These are phyloP conservation scores for Drosophila guanche DNA, from an alignment of 1,140 invertebrate species.

Conservation along the genomic window DNA sequence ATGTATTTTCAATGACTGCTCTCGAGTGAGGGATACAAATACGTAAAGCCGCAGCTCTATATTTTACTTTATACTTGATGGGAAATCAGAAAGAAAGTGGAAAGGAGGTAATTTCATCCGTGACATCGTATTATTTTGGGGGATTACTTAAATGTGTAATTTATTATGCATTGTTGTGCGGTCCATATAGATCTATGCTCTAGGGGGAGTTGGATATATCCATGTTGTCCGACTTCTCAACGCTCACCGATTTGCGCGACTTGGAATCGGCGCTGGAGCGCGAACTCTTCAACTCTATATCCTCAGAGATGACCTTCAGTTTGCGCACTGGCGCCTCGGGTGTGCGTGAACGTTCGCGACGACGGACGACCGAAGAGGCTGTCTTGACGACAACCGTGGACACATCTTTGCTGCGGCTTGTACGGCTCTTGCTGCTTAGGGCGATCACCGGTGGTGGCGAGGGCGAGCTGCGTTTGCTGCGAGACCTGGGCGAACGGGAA, in stretches of 20 bases:
- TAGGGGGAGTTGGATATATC: slow-evolving; percentile 85
- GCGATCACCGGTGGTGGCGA: slow-evolving; percentile 52
- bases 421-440: slow-evolving; percentile 59
- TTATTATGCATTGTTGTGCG: slow-evolving; percentile 38
- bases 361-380: slow-evolving; percentile 51
- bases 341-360: slow-evolving; percentile 71
- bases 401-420: slow-evolving; percentile 75
- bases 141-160: slow-evolving; percentile 30
- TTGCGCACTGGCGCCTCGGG: slow-evolving; percentile 59
- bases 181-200: slow-evolving; percentile 14
- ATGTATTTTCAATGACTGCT: slow-evolving; percentile 27
- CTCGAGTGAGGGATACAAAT: slow-evolving; percentile 26
- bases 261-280: slow-evolving; percentile 66
- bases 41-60: slow-evolving; percentile 23
- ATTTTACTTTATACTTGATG: slow-evolving; percentile 50
- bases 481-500: slow-evolving; percentile 74
- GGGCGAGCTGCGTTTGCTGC: slow-evolving; percentile 77
- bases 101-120: slow-evolving; percentile 12
- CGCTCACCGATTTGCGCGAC: slow-evolving; percentile 80
- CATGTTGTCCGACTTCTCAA: slow-evolving; percentile 86
- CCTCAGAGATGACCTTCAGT: slow-evolving; percentile 74
- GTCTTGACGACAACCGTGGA: slow-evolving; percentile 46
- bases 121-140: slow-evolving; percentile 15
- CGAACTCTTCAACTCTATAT: slow-evolving; percentile 75
- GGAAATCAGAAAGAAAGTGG: slow-evolving; percentile 24